Base-by-base conservation (phyloP, 2,888 invertebrate genomes). In the Drosophila multiciliata region DNA sequence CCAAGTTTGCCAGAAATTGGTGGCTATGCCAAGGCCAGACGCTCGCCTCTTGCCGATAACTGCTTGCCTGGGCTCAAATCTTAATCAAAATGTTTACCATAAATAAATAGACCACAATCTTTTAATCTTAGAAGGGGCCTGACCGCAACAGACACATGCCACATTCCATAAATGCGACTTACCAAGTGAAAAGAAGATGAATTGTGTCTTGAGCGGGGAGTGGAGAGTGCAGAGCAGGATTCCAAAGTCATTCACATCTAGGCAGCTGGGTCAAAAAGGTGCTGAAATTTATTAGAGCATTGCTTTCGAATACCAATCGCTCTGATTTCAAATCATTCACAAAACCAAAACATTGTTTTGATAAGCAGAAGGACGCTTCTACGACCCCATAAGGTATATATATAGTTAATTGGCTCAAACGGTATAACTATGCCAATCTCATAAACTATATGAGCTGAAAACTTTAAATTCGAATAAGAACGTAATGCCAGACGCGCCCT, bases 21-120 rank as follows among this genome's bases (percentile, higher is more conserved):
- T 15, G 42, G 64, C 64, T 64, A 36, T 63, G 59, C 77, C 77
- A 75, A 71, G 79, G 77, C 66, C 78, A 77, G 61, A 66, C 75
- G 50, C 55, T 64, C 50, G 65, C 59, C 62, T 62, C 57, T 49
- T 36, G 50, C 38, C 32, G 74, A 77, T 77, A 75, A 53, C 48
- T 65, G 35, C 26, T 52, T 26, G 73, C 63, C 67, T 58, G 60
- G 53, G 55, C 63, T 50, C 64, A 38, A 38, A 32, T n/a, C 45
- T 15, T 48, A 76, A 72, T 81, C 86, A 83, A 73, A 87, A 75
- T 74, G 77, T 83, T 77, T 77, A 69, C 77, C 61, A 71, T 75
- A 87, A 79, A 75, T 69, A 84, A 80, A 68, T n/a, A 50, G 54
- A n/a, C 29, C 49, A 61, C 63, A 70, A 71, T 67, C 66, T 17